Evolutionary conservation across 2,888 invertebrate species (phyloP), one percentile per base, ranked within the genome.

Genomic region (Andrena hattorfiana): DNA sequence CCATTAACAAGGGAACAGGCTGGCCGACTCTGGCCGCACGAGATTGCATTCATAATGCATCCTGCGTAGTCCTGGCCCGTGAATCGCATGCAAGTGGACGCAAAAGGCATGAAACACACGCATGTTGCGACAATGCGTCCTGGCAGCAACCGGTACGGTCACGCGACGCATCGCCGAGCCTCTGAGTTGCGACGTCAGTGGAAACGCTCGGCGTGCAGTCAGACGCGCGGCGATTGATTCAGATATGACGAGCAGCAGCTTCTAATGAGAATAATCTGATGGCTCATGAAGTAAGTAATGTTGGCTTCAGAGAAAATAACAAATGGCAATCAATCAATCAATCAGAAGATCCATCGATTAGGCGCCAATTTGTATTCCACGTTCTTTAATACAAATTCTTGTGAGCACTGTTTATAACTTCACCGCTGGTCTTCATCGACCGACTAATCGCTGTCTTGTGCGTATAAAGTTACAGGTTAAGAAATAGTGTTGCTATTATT

Each of bases 21-120:
- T 26, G 28, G 8, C 32, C 10, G 59, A n/a, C 10, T 35, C 71
- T 60, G 20, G 60, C 23, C 28, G 35, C 60, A 42, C 49, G 78
- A 48, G 75, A 78, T 78, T 84, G 68, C 64, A 78, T 78, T 84
- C 78, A 75, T 74, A 72, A 78, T 75, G 70, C 63, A 74, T 75
- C 59, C 70, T 35, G 28, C 32, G 54, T 74, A 60, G 63, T 48
- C 63, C 51, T 54, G 59, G 32, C 32, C 13, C 71, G 71, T 74
- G 68, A 72, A 71, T 78, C 63, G 68, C 70, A 64, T 78, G 68
- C 78, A 28, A 77, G 66, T 26, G 69, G 60, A 72, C 35, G 82
- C 68, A 63, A 63, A 78, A 84, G 74, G 84, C 69, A 78, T 56
- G 83, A 72, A 78, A 60, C 59, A 42, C 42, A 60, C 60, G 72